Evolutionary conservation across 2,888 invertebrate genomes (phyloP), one percentile per base, ranked within the genome.

Genomic region (Drosophila suboccidentalis): DNA sequence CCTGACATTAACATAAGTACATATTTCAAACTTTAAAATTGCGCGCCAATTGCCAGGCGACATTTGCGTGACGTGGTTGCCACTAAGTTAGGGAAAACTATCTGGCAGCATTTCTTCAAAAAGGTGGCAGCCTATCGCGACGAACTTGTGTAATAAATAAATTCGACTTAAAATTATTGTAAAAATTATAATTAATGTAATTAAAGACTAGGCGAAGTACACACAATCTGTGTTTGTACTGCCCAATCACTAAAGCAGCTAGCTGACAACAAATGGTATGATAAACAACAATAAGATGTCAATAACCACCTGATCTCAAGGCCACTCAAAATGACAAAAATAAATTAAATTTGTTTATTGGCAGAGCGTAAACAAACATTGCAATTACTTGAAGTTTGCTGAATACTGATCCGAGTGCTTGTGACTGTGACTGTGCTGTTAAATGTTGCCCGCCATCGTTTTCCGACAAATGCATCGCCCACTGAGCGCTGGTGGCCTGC

Each of bases 391-490:
- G 32, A 15, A 46, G 5, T 51, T 55, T 59, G 36, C 32, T 39
- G 19, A 75, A 69, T 46, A 60, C 11, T 49, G n/a, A 75, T 17
- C 26, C 13, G 44, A 67, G 50, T 29, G 54, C 22, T n/a, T 54
- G 43, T 60, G 57, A 53, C 61, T 58, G 34, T 17, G 26, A 4
- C 29, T 29, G 29, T 29, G 29, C 29, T 29, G 29, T 29, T 55
- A 58, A 46, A 92, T 92, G 92, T 71, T 92, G 55, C 92, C 92
- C 44, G 87, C 91, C 62, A 91, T 92, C 8, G 79, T 92, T 47
- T 91, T 91, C 67, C 90, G 92, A 1, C 92, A 92, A 80, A 81
- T 91, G 69, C 78, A 90, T 53, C 87, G 90, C 1, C 90, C 85
- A 9, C 80, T 85, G 11, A 85, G 79, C 13, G 81, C 82, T 67